phyloP scores from a whole-genome alignment of 2,888 invertebrate species.

The Bombyx huttoni region DNA sequence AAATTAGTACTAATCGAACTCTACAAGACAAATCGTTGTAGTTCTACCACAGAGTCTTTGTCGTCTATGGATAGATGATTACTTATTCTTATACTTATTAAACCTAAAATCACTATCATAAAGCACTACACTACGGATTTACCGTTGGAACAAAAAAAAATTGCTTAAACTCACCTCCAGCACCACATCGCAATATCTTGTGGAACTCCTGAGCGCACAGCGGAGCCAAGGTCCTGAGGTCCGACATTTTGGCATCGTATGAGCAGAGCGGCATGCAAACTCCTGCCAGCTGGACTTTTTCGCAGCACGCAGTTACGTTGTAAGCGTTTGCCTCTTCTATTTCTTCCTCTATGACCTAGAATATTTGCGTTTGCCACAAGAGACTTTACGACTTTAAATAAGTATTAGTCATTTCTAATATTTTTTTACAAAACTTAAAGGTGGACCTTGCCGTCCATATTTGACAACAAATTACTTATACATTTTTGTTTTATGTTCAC shows the following conservation, averaged over 20 bases:
- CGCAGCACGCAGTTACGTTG: constrained; percentile 86
- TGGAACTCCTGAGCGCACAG: constrained; percentile 85
- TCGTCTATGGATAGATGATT: no score
- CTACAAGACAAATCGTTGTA: not conserved
- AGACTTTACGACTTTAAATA: not conserved
- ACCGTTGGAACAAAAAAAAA: not conserved
- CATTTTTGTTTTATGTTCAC: no score
- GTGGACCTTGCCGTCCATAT: no score
- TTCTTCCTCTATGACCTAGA: constrained; percentile 72
- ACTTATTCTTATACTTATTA: no score
- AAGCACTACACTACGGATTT: not conserved
- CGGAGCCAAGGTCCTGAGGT: constrained; percentile 80
- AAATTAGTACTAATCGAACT: not conserved
- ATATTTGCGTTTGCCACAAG: not conserved
- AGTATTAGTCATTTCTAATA: not conserved
- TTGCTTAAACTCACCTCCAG: constrained; percentile 52
- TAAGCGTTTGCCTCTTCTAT: constrained; percentile 75
- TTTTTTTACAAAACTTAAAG: not conserved
- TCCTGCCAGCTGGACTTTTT: constrained; percentile 76
- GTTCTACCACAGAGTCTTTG: no score
- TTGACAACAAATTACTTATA: no score
- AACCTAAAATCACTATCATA: no score
- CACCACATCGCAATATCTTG: constrained; percentile 76
- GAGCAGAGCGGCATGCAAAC: constrained; percentile 85
- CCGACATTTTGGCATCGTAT: constrained; percentile 86